These are phyloP conservation scores for Thaleichthys pacificus DNA, from an alignment of 2,797 vertebrate genomes.

Conservation along the genomic window DNA sequence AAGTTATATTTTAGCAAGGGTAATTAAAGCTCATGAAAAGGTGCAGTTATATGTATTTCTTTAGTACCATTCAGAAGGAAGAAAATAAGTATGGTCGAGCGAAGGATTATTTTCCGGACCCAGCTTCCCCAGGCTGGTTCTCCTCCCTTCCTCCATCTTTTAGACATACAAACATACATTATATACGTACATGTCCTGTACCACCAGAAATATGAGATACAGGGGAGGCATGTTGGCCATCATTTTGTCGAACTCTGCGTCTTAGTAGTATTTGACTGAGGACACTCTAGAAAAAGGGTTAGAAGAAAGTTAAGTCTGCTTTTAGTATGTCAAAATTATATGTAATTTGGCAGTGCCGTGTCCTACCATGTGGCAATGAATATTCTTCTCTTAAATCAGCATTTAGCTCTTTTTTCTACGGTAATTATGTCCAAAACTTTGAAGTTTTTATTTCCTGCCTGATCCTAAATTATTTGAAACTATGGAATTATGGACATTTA, in stretches of 20 bases:
- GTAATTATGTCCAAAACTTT: constrained; percentile 30
- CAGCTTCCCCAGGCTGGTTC: neutral
- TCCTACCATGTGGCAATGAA: constrained; percentile 3
- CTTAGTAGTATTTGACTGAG: too few species aligned
- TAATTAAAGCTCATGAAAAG: constrained; percentile 25
- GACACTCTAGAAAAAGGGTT: too few species aligned
- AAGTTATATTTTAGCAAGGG: constrained; percentile 23
- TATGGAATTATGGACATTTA: neutral
- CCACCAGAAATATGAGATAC: too few species aligned
- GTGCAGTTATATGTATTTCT: constrained; percentile 9
- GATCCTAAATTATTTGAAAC: too few species aligned
- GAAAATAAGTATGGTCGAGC: neutral
- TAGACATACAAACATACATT: neutral
- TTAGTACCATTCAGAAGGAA: constrained; percentile 12
- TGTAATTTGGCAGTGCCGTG: neutral
- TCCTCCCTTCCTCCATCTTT: neutral
- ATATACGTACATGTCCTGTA: neutral
- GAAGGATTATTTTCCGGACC: neutral
- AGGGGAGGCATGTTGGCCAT: too few species aligned
- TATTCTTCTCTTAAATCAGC: constrained; percentile 15
- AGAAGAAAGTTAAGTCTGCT: too few species aligned
- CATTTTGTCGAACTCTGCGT: too few species aligned
- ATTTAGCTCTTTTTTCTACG: constrained; percentile 7
- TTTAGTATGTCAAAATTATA: too few species aligned
- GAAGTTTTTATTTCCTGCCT: constrained; percentile 17